Evolutionary conservation across 2,113 vertebrate species (phyloP), one percentile per base, ranked within the genome.

Genomic region (Chaetops frenatus): DNA sequence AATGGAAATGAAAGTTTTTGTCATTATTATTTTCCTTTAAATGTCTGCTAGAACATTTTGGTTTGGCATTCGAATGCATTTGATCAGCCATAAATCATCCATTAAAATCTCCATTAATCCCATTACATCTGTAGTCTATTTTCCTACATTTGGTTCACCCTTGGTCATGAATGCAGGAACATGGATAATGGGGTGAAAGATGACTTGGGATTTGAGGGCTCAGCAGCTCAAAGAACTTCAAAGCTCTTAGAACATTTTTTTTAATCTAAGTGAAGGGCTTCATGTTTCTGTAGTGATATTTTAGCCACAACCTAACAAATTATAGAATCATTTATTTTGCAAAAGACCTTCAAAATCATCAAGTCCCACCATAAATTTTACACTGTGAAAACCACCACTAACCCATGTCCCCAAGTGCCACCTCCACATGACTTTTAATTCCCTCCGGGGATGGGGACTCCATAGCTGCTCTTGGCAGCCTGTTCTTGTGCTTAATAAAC

Each of bases 1-100:
- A 92, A 95, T 86, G 85, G 78, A 95, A 97, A 95, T 93, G 54
- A 77, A 94, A 70, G 66, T 3, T 86, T 95, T 92, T 72, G 36
- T 94, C 94, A 94, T 93, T 93, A 94, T 81, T 91, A 91, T 94
- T 96, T 96, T 94, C 58, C 56, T 65, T 94, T 73, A 93, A 94
- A 94, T 56, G 54, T 80, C 84, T 90, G 19, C 40, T 36, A 28
- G 87, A 88, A 91, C 38, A 83, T 93, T 95, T 93, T 70, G 9
- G 35, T 82, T 93, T 5, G 22, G 74, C 36, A 57, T 33, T 19
- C 0, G 0, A 93, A 92, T 44, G 24, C 28, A 74, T 92, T 92
- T 86, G 57, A 95, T 90, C 83, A 94, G 16, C 50, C 77, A 84
- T 66, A 47, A 86, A 90, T 94, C 80, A 91, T 69, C 71, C 56